A percentile compares a stretch with the other conserved stretches of the same genome.
phyloP scores from a whole-genome alignment of 2,888 invertebrate genomes.

The Galeruca laticollis region DNA sequence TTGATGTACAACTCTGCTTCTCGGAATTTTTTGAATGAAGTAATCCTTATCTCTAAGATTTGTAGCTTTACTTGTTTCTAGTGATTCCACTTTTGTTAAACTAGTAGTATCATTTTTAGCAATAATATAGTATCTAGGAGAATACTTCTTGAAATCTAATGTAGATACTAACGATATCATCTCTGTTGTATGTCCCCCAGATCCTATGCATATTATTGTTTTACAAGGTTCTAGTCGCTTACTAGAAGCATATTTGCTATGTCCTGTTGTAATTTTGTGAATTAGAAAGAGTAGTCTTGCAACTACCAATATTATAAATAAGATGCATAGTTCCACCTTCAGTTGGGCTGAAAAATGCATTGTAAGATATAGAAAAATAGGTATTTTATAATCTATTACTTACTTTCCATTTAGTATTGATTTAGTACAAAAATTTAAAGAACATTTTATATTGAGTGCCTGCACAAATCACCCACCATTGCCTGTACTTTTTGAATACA shows the following conservation, averaged over 20 bases:
- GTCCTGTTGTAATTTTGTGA: conserved; percentile 64
- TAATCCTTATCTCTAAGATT: conserved; percentile 61
- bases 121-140: conserved; percentile 82
- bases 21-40: conserved; percentile 75
- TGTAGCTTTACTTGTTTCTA: conserved; percentile 63
- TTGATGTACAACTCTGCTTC: conserved; percentile 91
- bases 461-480: no score
- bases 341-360: conserved; percentile 52
- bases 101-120: conserved; percentile 85
- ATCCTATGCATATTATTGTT: conserved; percentile 78
- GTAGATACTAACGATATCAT: conserved; percentile 80
- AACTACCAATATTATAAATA: conserved; percentile 55
- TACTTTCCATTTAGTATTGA: conserved; percentile 21
- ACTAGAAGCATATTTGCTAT: conserved; percentile 53
- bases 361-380: not conserved
- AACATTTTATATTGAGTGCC: not conserved
- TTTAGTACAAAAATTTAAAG: not conserved
- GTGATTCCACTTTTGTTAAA: conserved; percentile 73
- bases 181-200: conserved; percentile 97
- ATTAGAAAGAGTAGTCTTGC: conserved; percentile 61
- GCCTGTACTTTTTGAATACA: not conserved
- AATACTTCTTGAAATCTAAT: conserved; percentile 75
- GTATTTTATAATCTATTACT: conserved; percentile 7
- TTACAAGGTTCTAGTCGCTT: conserved; percentile 58
- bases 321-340: conserved; percentile 51